Evolutionary conservation across 2,797 vertebrate species (phyloP).

Genomic region (Sebastes trivittatus): DNA sequence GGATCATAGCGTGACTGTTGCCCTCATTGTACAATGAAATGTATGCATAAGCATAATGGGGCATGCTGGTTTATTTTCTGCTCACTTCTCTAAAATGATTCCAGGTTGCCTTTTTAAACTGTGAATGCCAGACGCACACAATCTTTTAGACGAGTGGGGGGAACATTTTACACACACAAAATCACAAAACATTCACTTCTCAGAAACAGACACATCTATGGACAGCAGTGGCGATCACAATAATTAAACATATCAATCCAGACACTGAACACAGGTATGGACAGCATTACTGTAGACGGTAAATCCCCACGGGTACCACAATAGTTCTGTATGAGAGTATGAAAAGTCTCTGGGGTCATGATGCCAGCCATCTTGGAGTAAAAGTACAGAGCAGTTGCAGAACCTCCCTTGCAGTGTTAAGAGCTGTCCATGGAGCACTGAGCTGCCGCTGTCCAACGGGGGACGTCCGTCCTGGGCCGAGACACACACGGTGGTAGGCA

Average conservation of each 20-base stretch:
- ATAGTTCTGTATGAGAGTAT: constrained; percentile 41
- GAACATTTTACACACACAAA: constrained; percentile 32
- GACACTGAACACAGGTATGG: constrained; percentile 51
- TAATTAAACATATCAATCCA: constrained; percentile 61
- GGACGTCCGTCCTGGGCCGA: constrained; percentile 32
- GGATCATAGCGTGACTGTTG: constrained; percentile 17
- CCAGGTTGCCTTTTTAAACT: not conserved
- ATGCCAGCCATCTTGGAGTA: constrained; percentile 61
- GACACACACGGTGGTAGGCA: constrained; percentile 34
- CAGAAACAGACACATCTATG: constrained; percentile 53
- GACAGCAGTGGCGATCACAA: constrained; percentile 65
- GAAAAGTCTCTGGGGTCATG: constrained; percentile 71
- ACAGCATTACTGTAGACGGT: constrained; percentile 55
- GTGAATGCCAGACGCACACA: constrained; percentile 13
- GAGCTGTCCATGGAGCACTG: constrained; percentile 54
- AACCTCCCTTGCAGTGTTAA: constrained; percentile 29
- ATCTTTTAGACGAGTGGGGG: not conserved
- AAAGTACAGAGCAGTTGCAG: constrained; percentile 25
- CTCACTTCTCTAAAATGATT: constrained; percentile 16
- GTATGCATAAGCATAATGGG: not conserved
- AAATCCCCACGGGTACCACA: constrained; percentile 62
- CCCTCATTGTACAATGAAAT: constrained; percentile 18
- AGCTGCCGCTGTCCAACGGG: constrained; percentile 35
- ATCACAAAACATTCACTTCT: constrained; percentile 51
- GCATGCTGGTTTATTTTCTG: constrained; percentile 6